These are phyloP conservation scores for Dendroctonus valens DNA, from an alignment of 1,140 invertebrate species.

Conservation along the genomic window DNA sequence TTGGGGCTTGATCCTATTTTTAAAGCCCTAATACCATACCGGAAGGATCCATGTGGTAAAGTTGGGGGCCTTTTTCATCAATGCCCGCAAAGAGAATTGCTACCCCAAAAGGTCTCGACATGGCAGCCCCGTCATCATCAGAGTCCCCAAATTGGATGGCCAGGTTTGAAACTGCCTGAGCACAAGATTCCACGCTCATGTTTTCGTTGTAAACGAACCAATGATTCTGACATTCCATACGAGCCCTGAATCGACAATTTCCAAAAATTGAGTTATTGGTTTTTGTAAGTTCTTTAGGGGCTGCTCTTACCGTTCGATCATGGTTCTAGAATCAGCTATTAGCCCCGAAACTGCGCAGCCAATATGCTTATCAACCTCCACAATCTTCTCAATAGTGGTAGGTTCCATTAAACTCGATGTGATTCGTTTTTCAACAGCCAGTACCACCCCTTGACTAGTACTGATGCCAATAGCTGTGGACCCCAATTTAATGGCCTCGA, in stretches of 20 bases:
- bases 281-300: neutral
- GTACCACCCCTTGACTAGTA: slow-evolving; percentile 90
- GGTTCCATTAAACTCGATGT: slow-evolving; percentile 96
- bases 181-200: slow-evolving; percentile 96
- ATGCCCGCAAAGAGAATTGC: slow-evolving; percentile 88
- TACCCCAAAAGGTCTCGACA: slow-evolving; percentile 99
- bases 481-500: slow-evolving; percentile 99
- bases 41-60: slow-evolving; percentile 98
- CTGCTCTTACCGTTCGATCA: slow-evolving; percentile 47
- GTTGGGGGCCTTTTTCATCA: slow-evolving; percentile 81
- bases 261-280: neutral
- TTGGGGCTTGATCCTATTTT: too few species aligned
- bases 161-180: slow-evolving; percentile 96
- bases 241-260: slow-evolving; percentile 62
- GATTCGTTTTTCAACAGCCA: slow-evolving; percentile 97
- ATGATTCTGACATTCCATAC: slow-evolving; percentile 95
- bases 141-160: slow-evolving; percentile 99
- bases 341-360: slow-evolving; percentile 97
- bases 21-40: slow-evolving; percentile 58
- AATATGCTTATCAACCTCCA: slow-evolving; percentile 94
- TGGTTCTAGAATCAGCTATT: slow-evolving; percentile 88
- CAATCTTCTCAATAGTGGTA: slow-evolving; percentile 96
- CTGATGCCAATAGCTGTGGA: slow-evolving; percentile 98
- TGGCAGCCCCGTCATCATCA: slow-evolving; percentile 91
- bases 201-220: slow-evolving; percentile 97